Evolutionary conservation across 2,797 vertebrate species (phyloP).

Genomic region (Poeciliopsis infans): DNA sequence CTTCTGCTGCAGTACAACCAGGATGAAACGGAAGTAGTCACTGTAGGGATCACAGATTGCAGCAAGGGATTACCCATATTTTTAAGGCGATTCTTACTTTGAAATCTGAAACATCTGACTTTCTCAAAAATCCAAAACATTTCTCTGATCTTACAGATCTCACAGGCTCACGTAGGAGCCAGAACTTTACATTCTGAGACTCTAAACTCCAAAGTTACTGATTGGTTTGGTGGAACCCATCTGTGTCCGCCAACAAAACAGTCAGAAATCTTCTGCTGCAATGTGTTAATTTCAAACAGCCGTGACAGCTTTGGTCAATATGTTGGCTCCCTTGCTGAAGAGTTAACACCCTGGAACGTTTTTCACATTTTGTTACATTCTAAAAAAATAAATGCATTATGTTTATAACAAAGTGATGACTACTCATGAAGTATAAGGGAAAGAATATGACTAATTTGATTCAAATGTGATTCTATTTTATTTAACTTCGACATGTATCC

Average conservation of each 20-base stretch:
- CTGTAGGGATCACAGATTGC: not conserved
- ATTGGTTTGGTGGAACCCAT: conserved; percentile 82
- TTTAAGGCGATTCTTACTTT: not conserved
- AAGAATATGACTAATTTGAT: not conserved
- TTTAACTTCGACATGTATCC: not conserved
- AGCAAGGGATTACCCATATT: not conserved
- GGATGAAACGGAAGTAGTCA: not conserved
- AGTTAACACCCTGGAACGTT: not conserved
- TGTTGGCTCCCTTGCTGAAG: conserved; percentile 84
- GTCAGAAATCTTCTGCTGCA: conserved; percentile 79
- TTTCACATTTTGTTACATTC: not conserved
- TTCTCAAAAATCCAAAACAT: not conserved
- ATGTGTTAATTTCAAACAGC: conserved; percentile 87
- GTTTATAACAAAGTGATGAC: too few species aligned
- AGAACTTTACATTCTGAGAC: conserved; percentile 83
- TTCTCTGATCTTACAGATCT: conserved; percentile 68
- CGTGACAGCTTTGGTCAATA: conserved; percentile 94
- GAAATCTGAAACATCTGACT: not conserved
- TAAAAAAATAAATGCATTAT: too few species aligned
- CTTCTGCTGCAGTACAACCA: not conserved
- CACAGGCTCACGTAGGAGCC: conserved; percentile 80
- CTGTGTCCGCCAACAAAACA: conserved; percentile 82
- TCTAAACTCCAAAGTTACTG: conserved; percentile 83
- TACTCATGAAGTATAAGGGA: not conserved
- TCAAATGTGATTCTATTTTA: not conserved